phyloP scores from a whole-genome alignment of 2,888 invertebrate genomes.

The Notodonta dromedarius region DNA sequence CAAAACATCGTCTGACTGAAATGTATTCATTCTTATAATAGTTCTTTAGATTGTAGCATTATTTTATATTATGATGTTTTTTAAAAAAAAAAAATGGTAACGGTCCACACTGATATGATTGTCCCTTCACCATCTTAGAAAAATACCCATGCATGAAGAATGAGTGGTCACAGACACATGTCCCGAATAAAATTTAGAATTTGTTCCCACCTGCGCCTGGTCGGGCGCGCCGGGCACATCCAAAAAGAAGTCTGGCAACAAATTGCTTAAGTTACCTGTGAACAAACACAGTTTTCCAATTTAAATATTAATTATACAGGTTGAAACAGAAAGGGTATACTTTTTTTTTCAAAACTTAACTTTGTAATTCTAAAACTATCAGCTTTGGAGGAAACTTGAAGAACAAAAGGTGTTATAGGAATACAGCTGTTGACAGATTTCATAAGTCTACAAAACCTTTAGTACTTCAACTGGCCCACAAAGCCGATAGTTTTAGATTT shows the following conservation, averaged over 20 bases:
- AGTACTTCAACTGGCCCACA: too few species aligned
- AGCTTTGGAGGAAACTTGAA: too few species aligned
- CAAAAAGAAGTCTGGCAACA: slow-evolving; percentile 96
- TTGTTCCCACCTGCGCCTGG: slow-evolving; percentile 61
- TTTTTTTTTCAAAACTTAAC: too few species aligned
- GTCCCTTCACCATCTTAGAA: slow-evolving; percentile 2
- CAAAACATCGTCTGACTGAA: too few species aligned
- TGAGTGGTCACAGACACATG: slow-evolving; percentile 51
- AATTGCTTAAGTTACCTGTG: slow-evolving; percentile 84
- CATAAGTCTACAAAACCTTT: too few species aligned
- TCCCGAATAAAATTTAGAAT: slow-evolving; percentile 21
- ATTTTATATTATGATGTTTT: background rate
- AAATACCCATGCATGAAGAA: slow-evolving; percentile 32
- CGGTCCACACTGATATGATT: background rate
- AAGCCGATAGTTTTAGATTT: too few species aligned
- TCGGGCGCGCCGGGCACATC: slow-evolving; percentile 67
- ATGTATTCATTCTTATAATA: too few species aligned
- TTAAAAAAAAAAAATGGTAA: slow-evolving; percentile 9
- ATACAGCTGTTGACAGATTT: too few species aligned
- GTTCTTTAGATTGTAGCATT: too few species aligned
- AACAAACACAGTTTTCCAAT: slow-evolving; percentile 61
- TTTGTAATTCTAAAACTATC: too few species aligned
- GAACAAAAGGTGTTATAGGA: too few species aligned
- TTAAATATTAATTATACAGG: background rate
- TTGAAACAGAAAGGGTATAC: too few species aligned